Percentiles rank a stretch among this genome's conserved stretches.
phyloP scores from a whole-genome alignment of 2,888 invertebrate genomes.

The Drosophila niveifrons region DNA sequence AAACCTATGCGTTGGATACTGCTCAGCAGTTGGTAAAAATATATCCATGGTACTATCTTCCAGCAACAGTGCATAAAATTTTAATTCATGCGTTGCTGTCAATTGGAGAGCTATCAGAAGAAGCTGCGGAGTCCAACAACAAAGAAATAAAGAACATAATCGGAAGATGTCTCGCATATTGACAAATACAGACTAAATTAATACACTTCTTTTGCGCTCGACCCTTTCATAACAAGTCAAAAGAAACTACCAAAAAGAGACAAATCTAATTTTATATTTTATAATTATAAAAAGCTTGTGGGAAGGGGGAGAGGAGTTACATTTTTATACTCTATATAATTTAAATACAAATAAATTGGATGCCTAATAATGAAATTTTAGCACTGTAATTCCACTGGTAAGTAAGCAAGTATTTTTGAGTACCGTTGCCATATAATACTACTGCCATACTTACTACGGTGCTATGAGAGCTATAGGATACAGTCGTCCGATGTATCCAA shows the following conservation, averaged over 20 bases:
- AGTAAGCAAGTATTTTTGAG: conserved; percentile 14
- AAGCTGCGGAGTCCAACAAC: conserved; percentile 27
- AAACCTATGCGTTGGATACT: conserved; percentile 15
- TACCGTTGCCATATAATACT: conserved; percentile 10
- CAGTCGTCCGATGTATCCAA: background rate
- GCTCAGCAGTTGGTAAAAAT: conserved; percentile 9
- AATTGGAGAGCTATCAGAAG: conserved; percentile 15
- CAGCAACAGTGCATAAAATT: conserved; percentile 6
- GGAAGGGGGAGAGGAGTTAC: background rate
- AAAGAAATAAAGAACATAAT: conserved; percentile 21
- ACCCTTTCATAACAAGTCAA: conserved; percentile 30
- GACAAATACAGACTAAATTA: conserved; percentile 12
- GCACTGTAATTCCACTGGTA: conserved; percentile 3
- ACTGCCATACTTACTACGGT: background rate
- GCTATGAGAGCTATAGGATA: conserved; percentile 1
- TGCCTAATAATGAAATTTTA: conserved; percentile 5
- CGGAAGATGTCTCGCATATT: conserved; percentile 21
- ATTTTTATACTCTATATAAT: background rate
- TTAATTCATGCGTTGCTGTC: conserved; percentile 9
- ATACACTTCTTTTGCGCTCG: conserved; percentile 23
- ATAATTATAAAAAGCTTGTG: conserved; percentile 1
- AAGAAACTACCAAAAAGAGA: conserved; percentile 12
- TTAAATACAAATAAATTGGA: background rate
- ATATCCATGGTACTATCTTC: conserved; percentile 7
- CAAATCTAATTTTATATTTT: background rate